Percentiles rank a stretch among this genome's conserved stretches.
Conservation (phyloP, 2,113 vertebrate genomes). For the Xenopus borealis region DNA sequence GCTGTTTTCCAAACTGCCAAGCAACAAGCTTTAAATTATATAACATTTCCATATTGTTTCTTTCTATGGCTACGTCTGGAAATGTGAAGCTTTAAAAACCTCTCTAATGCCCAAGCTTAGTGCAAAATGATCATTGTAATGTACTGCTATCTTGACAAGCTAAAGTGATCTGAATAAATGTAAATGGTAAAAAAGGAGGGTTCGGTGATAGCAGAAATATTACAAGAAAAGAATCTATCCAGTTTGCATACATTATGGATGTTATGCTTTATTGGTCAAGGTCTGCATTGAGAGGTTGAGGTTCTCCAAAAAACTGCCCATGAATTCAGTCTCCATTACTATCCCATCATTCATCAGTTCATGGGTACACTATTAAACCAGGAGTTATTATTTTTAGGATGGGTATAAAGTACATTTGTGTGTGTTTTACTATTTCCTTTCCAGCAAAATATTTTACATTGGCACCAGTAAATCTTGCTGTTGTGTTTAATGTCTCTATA, state of each 20-base stretch:
- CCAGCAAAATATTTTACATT: conserved; percentile 22
- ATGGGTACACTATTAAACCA: conserved; percentile 26
- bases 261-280: conserved; percentile 47
- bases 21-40: background rate
- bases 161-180: conserved; percentile 27
- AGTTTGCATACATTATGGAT: conserved; percentile 37
- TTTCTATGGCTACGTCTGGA: background rate
- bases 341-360: conserved; percentile 36
- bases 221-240: conserved; percentile 40
- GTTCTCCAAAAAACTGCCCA: conserved; percentile 23
- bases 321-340: conserved; percentile 45
- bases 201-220: conserved; percentile 7
- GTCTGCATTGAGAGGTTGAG: conserved; percentile 33
- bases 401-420: conserved; percentile 7
- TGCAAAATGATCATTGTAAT: too few relatives aligned
- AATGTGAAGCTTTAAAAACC: background rate
- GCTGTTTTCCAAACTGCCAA: background rate
- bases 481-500: conserved; percentile 21
- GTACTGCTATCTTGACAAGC: background rate
- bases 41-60: background rate
- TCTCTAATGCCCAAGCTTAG: too few relatives aligned
- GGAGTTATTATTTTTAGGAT: conserved; percentile 26
- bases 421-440: conserved; percentile 31
- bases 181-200: background rate
- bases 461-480: conserved; percentile 21